phyloP scores from a whole-genome alignment of 2,797 vertebrate species.

The Gallirallus australis region DNA sequence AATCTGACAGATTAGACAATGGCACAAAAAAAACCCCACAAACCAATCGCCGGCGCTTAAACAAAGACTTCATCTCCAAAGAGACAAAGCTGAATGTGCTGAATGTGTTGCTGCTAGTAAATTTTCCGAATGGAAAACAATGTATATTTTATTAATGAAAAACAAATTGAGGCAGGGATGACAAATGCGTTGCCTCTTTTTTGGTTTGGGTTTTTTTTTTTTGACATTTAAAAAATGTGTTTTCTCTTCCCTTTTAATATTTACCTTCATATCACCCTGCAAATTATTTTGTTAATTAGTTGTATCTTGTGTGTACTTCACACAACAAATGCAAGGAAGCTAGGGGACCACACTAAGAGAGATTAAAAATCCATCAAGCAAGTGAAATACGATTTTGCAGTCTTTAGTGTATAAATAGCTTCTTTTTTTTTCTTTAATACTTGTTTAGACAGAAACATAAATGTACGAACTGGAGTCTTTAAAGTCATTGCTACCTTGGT shows the following conservation, averaged over 20 bases:
- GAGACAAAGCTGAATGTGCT: constrained; percentile 66
- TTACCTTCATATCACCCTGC: constrained; percentile 75
- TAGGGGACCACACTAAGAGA: background rate
- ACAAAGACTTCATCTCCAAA: constrained; percentile 85
- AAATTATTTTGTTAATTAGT: constrained; percentile 80
- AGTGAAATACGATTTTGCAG: constrained; percentile 48
- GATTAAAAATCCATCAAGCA: constrained; percentile 62
- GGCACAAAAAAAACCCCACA: constrained; percentile 76
- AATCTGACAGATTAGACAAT: constrained; percentile 92
- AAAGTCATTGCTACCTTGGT: background rate
- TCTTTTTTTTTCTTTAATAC: background rate
- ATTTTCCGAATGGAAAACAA: constrained; percentile 75
- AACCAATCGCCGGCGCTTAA: constrained; percentile 73
- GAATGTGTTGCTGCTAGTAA: constrained; percentile 65
- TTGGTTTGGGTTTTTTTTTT: background rate
- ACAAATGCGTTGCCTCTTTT: constrained; percentile 36
- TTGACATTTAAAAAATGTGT: constrained; percentile 69
- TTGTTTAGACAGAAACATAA: constrained; percentile 32
- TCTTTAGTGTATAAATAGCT: background rate
- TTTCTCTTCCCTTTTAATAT: constrained; percentile 74
- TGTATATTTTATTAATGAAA: constrained; percentile 80
- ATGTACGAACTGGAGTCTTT: constrained; percentile 9
- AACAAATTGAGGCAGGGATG: constrained; percentile 61
- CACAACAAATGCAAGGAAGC: constrained; percentile 30
- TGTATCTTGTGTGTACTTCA: background rate